A percentile compares a stretch with the other conserved stretches of the same genome.
These are phyloP conservation scores for Eublepharis macularius DNA, from an alignment of 2,113 vertebrate genomes.

Conservation along the genomic window DNA sequence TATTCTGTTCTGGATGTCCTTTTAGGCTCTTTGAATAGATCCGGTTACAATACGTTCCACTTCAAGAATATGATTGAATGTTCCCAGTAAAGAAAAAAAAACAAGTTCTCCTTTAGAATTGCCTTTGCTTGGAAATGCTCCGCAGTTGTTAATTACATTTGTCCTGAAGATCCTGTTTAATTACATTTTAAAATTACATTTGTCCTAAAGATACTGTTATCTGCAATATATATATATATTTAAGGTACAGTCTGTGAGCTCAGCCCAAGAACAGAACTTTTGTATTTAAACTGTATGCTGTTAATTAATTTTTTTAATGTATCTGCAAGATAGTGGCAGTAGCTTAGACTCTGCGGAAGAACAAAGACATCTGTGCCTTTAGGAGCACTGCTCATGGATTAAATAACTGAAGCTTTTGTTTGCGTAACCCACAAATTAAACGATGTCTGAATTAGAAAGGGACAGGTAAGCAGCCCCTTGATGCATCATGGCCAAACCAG, in stretches of 20 bases:
- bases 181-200: conserved; percentile 37
- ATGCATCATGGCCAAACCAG: too few species aligned
- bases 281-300: not conserved
- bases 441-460: too few species aligned
- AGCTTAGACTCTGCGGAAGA: not conserved
- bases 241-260: not conserved
- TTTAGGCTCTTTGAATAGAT: not conserved
- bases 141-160: not conserved
- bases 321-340: too few species aligned
- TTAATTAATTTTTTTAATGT: not conserved
- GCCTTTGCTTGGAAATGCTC: too few species aligned
- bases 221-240: conserved; percentile 25
- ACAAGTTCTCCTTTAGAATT: too few species aligned
- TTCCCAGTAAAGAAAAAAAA: too few species aligned
- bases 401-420: too few species aligned
- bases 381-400: too few species aligned
- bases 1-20: not conserved
- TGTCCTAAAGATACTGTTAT: conserved; percentile 50
- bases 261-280: not conserved
- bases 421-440: too few species aligned
- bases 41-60: not conserved
- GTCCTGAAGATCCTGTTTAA: conserved; percentile 46
- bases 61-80: not conserved
- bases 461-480: too few species aligned
- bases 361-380: too few species aligned